Percentiles rank a stretch among this genome's conserved stretches.
Evolutionary conservation across 2,113 vertebrate genomes (phyloP).

Genomic region (Catagonus wagneri): DNA sequence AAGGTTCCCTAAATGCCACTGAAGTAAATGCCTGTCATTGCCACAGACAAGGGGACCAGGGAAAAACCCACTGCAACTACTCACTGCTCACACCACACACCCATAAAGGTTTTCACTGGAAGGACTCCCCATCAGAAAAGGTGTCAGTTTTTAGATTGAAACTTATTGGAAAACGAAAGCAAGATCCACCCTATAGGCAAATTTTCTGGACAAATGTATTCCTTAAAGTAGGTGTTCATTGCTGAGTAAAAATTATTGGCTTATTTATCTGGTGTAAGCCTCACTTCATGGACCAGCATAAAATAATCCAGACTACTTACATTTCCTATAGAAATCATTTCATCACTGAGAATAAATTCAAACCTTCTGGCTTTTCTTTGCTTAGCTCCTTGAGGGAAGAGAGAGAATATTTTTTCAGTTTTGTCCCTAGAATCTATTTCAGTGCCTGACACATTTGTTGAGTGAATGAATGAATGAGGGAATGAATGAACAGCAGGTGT

Average conservation of each 20-base stretch:
- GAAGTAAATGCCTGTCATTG: background rate
- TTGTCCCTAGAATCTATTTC: background rate
- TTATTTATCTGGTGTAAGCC: background rate
- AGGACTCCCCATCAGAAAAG: background rate
- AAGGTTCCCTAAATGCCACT: background rate
- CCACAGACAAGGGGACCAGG: background rate
- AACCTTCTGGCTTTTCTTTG: background rate
- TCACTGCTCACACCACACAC: background rate
- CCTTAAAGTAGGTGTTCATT: background rate
- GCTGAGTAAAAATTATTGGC: conserved; percentile 14
- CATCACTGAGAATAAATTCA: background rate
- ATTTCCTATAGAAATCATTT: background rate
- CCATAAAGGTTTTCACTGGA: background rate
- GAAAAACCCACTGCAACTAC: background rate
- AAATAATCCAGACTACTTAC: background rate
- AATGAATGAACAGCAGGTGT: background rate
- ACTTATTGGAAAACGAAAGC: background rate
- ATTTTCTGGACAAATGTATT: conserved; percentile 50
- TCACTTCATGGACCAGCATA: background rate
- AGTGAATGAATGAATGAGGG: background rate
- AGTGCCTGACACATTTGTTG: background rate
- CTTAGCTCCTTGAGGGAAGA: background rate
- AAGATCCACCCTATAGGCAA: background rate
- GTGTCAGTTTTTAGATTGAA: background rate
- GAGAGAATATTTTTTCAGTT: background rate